Percentiles rank a stretch among this genome's conserved stretches.
Conservation (phyloP, 2,113 vertebrate species). For the Lepus americanus region DNA sequence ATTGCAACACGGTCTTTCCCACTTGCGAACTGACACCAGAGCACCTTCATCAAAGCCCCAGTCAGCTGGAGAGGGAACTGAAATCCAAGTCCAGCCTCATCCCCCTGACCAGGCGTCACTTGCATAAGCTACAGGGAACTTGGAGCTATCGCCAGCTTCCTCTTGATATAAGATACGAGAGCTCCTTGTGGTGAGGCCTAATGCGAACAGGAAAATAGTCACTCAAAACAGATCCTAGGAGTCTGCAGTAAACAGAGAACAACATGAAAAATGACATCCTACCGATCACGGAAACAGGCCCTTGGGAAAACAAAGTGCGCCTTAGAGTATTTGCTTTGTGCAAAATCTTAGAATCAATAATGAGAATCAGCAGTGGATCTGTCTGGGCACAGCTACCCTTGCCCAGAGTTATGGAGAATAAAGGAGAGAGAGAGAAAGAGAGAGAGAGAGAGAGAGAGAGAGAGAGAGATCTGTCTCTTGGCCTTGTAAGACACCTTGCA, state of each 20-base stretch:
- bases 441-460: too few relatives aligned
- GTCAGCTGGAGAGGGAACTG: neutral
- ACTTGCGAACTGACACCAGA: neutral
- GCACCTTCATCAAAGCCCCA: neutral
- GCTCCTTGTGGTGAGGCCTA: neutral
- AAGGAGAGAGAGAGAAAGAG: too few relatives aligned
- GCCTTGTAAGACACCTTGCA: neutral
- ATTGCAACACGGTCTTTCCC: neutral
- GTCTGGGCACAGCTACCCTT: neutral
- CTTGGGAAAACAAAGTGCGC: neutral
- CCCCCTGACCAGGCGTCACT: neutral
- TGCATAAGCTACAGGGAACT: neutral
- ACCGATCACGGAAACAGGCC: neutral
- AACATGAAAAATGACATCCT: neutral
- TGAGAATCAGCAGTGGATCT: neutral
- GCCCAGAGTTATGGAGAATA: too few relatives aligned
- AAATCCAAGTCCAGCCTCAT: neutral
- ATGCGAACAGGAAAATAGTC: constrained; percentile 3
- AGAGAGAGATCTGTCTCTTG: too few relatives aligned
- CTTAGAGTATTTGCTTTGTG: neutral
- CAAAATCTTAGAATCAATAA: constrained; percentile 17
- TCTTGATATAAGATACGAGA: neutral
- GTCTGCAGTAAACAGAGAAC: neutral
- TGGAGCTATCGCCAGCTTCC: neutral
- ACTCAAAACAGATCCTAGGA: constrained; percentile 27